Evolutionary conservation across 2,888 invertebrate species (phyloP), one percentile per base, ranked within the genome.

Genomic region (Odontocerum albicorne): DNA sequence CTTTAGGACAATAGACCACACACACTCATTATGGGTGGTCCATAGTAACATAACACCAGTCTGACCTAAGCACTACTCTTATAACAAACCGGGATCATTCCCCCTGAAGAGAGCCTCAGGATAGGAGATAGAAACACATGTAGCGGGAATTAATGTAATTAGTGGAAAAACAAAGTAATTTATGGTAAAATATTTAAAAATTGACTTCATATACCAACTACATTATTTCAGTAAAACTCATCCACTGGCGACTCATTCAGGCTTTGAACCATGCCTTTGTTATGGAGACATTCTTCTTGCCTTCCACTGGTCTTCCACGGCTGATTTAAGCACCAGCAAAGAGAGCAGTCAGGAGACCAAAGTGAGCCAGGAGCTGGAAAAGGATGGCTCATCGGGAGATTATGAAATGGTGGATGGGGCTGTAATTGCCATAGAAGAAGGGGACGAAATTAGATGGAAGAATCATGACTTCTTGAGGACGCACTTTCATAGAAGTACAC

Each of bases 261-360:
- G 96, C 1, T 96, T 95, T 70, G 93, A 96, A 71, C 88, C 92
- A 2, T 87, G 88, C 47, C 82, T 95, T 27, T 96, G 96, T 69
- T 93, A 90, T 69, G 97, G 97, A 3, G 96, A 96, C 67, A 86
- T 95, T 43, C 80, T 92, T 1, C 77, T 96, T 8, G 88, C 89
- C 55, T 95, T 95, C 72, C 80, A 85, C 50, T 89, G 89, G 89
- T 80, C 82, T 53, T 12, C 33, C 6, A 4, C 19, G 16, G n/a
- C 42, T 3, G 54, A 40, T 2, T 3, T 7, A 6, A 47, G 35
- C 15, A 13, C 22, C 1, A 13, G 22, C 16, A 43, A 49, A 21
- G 46, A 51, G 19, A 19, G 40, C 1, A 35, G 46, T 21, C 36
- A 27, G 3, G 47, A 47, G n/a, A 33, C 22, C n/a, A 46, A 46